Base-by-base conservation (phyloP, 2,888 invertebrate species). In the Phlogophora meticulosa region DNA sequence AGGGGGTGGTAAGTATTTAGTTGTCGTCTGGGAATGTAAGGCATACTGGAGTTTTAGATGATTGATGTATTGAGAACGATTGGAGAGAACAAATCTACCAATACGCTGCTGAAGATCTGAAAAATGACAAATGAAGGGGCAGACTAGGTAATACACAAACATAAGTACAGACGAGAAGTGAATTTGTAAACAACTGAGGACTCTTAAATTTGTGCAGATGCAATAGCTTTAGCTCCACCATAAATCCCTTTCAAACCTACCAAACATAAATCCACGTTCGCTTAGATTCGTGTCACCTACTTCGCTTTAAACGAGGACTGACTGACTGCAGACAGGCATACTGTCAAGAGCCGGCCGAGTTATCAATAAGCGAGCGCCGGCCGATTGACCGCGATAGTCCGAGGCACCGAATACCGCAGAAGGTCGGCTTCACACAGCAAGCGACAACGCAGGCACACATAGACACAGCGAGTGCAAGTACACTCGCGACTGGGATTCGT, bases 311-410 rank as follows among this genome's bases (percentile, higher is more conserved):
- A 70, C 63, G 80, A 80, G 64, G 61, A 59, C 57, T 76, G 57
- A 57, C 38, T 75, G 57, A 42, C 49, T 68, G 55, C 69, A 60
- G 49, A 60, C 45, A 59, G 79, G 67, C 67, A 48, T 67, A 68
- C 76, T 68, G 79, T 67, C 76, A 76, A 60, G 58, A 61, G 66
- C 38, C 71, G 70, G 45, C 70, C 81, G 78, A 78, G 72, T 78
- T 83, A 75, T 81, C 81, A 70, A 69, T 80, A 62, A 69, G 46
- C 48, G 48, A 49, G 48, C 76, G 56, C 63, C 76, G 80, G 57
- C 76, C 76, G 76, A 57, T 61, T 76, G 76, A 76, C 76, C 80
- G 76, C 76, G 69, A 75, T 76, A 46, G 22, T 38, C 22, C 1
- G 22, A 40, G 11, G 0, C 32, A 61, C n/a, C 38, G 13, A 34